phyloP scores from a whole-genome alignment of 2,888 invertebrate genomes.

The Neoaliturus tenellus region DNA sequence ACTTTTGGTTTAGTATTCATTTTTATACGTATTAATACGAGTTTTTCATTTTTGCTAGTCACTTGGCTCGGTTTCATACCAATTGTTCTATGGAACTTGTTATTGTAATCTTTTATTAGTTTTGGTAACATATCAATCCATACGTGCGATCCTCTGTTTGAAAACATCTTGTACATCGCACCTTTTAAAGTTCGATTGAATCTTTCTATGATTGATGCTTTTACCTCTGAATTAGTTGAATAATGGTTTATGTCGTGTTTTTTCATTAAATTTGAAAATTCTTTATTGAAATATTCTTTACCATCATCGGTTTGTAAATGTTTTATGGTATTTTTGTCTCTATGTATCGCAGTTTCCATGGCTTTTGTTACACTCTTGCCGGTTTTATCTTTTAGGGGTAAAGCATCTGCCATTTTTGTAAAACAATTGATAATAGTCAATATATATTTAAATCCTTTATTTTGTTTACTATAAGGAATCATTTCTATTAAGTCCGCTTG shows the following conservation, averaged over 20 bases:
- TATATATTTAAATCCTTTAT: conserved; percentile 41
- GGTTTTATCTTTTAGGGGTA: conserved; percentile 53
- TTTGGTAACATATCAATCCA: conserved; percentile 55
- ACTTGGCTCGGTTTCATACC: conserved; percentile 58
- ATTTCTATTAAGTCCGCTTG: conserved; percentile 58
- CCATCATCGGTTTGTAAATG: conserved; percentile 61
- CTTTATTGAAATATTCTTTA: conserved; percentile 59
- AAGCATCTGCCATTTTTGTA: conserved; percentile 34
- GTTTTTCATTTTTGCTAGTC: conserved; percentile 35
- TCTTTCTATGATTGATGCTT: conserved; percentile 58
- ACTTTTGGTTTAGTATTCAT: neutral
- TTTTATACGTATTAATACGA: neutral
- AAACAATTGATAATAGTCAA: conserved; percentile 49
- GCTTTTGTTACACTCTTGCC: conserved; percentile 32
- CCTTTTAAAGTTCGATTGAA: conserved; percentile 58
- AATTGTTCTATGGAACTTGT: conserved; percentile 55
- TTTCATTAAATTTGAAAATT: conserved; percentile 57
- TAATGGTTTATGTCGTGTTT: conserved; percentile 60
- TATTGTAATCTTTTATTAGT: conserved; percentile 57
- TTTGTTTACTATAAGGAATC: conserved; percentile 15
- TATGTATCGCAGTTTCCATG: conserved; percentile 18
- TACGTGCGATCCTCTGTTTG: neutral
- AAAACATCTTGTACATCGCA: conserved; percentile 54
- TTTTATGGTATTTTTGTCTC: conserved; percentile 23
- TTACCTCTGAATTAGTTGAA: conserved; percentile 49